Percentiles rank a stretch among this genome's conserved stretches.
These are phyloP conservation scores for Palythoa grandiflora DNA, from an alignment of 92 coral and sea anemone genomes.

Conservation along the genomic window DNA sequence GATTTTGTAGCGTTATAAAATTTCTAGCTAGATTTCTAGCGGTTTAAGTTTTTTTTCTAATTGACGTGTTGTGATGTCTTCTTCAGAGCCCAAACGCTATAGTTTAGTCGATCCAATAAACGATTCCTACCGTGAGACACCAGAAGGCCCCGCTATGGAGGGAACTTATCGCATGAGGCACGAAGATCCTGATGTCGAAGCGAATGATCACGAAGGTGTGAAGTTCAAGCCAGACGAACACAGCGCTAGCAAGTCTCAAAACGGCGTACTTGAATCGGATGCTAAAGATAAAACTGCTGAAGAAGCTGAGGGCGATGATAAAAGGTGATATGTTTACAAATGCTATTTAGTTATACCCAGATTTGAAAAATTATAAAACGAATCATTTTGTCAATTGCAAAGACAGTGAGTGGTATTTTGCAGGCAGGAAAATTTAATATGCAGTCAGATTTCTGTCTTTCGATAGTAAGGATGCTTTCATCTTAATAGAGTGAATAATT, in stretches of 20 bases:
- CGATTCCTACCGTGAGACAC: constrained; percentile 17
- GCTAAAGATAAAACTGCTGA: not conserved
- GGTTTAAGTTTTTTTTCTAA: too few relatives aligned
- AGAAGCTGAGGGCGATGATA: not conserved
- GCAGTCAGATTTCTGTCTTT: not conserved
- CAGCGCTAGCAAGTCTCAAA: not conserved
- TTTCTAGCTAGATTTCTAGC: too few relatives aligned
- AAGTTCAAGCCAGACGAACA: constrained; percentile 14
- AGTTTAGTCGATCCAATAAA: constrained; percentile 21
- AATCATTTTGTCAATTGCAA: too few relatives aligned
- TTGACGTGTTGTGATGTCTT: not conserved
- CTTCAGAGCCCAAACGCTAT: constrained; percentile 43
- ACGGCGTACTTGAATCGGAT: not conserved
- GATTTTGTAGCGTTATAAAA: too few relatives aligned
- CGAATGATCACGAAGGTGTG: constrained; percentile 17
- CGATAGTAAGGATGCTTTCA: not conserved
- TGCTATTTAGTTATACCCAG: not conserved
- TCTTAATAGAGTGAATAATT: not conserved
- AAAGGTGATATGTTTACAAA: constrained; percentile 4
- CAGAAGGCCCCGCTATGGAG: constrained; percentile 10
- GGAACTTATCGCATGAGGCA: constrained; percentile 8
- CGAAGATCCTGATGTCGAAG: not conserved
- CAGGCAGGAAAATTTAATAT: not conserved
- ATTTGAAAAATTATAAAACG: not conserved
- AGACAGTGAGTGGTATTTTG: too few relatives aligned